Conservation (phyloP, 2,797 vertebrate genomes). For the Spea hammondii region DNA sequence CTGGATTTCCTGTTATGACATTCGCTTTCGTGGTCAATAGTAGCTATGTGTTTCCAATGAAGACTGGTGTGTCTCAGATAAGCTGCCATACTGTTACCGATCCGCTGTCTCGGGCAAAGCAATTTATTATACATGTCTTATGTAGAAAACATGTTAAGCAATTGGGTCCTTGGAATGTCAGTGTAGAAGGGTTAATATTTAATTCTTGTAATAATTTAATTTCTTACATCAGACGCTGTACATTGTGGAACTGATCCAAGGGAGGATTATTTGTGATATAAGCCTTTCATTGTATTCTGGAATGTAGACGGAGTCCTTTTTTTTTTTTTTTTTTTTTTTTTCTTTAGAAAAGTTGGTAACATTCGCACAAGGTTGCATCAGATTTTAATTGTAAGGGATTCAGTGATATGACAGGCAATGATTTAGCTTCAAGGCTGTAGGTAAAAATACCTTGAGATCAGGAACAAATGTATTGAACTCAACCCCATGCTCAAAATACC, state of each 20-base stretch:
- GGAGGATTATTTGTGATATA: neutral
- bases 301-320: no score
- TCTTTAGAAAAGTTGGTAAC: slow-evolving; percentile 13
- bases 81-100: no score
- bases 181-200: neutral
- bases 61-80: no score
- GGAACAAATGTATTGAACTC: neutral
- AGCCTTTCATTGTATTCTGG: slow-evolving; percentile 1
- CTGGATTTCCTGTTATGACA: no score
- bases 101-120: no score
- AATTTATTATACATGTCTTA: no score
- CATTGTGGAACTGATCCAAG: neutral
- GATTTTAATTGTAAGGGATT: slow-evolving; percentile 6
- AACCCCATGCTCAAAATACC: slow-evolving; percentile 28
- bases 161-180: no score
- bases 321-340: neutral
- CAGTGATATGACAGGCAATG: slow-evolving; percentile 11
- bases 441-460: slow-evolving; percentile 18
- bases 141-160: no score
- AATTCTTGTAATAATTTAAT: neutral
- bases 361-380: slow-evolving; percentile 35
- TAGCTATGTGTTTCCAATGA: no score
- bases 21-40: no score
- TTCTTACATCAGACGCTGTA: neutral
- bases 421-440: slow-evolving; percentile 1